Base-by-base conservation (phyloP, 2,888 invertebrate genomes). In the Ochropacha duplaris region DNA sequence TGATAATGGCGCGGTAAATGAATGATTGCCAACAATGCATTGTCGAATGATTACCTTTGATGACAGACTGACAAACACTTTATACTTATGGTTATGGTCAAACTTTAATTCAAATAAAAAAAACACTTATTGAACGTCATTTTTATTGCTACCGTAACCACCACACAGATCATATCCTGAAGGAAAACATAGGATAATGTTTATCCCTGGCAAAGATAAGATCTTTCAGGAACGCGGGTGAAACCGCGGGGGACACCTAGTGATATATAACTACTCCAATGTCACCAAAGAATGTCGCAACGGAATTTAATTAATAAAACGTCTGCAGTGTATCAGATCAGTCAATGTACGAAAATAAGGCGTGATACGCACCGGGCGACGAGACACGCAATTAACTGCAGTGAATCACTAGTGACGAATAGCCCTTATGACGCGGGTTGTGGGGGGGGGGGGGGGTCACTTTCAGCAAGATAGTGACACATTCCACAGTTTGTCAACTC, bases 351-450 rank as follows among this genome's bases (percentile, higher is more conserved):
- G 51, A 57, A 66, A 68, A 65, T 74, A 69, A 65, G 64, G 63
- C 55, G 55, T 57, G 60, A 57, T 62, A 57, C 62, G 39, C 64
- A 65, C 62, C 55, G 24, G 24, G 54, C 54, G 55, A 22, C 28
- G 50, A 34, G 49, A 14, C 57, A 56, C 52, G 60, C 56, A 61
- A 61, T 61, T 22, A 56, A 56, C 39, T 52, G 16, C 22, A 28
- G 57, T 65, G 58, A 62, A 50, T 71, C 65, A 59, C 22, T 54
- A 22, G 65, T 64, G 62, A 68, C 66, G 59, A 62, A 61, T 57
- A 52, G 61, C 60, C 64, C 62, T 64, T 66, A 61, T 14, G 54
- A 26, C 51, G 50, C 56, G 55, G n/a, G n/a, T n/a, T n/a, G n/a
- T n/a, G n/a, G n/a, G n/a, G n/a, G n/a, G n/a, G n/a, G n/a, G n/a